Base-by-base conservation (phyloP, 2,797 vertebrate species). In the Morelia viridis region DNA sequence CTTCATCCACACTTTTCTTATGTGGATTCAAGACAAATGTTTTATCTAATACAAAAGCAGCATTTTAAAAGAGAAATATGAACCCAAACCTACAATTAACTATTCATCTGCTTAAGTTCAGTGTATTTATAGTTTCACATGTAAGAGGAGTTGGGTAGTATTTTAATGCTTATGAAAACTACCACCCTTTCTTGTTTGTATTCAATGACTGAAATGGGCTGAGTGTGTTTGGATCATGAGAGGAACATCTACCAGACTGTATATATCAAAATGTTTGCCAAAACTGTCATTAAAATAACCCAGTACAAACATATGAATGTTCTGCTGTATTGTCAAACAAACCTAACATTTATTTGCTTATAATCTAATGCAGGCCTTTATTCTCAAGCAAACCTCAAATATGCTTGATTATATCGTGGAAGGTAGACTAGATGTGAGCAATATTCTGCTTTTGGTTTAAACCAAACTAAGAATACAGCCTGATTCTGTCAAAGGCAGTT, bases 371-470 rank as follows among this genome's bases (percentile, higher is more conserved):
- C 71, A 80, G 71, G 10, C 71, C 71, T 80, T 80, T 80, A 19
- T 71, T 86, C 58, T 60, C 28, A 56, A 91, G 64, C 7, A 68
- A 50, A 61, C 26, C 13, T 60, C 35, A 84, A 1, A 31, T 50
- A 46, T 61, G 41, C n/a, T 83, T 50, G 58, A 90, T 90, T 83
- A 61, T 80, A 46, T 62, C 17, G 26, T 58, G 17, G 26, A 26
- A n/a, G 50, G 26, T 7, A 13, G 35, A 50, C 15, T 46, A 24
- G 11, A 64, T 24, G n/a, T 41, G 41, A 41, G 35, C 35, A 80
- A 80, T 46, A 56, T 62, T 60, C 85, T 31, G 19, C 0, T 0
- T 57, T 60, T 17, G 57, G 0, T 0, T 0, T 13, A 5, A 19
- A 88, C 31, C 10, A 17, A 56, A 53, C 4, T 19, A 61, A 91